Conservation (phyloP, 2,888 invertebrate species). For the Clanis bilineata region DNA sequence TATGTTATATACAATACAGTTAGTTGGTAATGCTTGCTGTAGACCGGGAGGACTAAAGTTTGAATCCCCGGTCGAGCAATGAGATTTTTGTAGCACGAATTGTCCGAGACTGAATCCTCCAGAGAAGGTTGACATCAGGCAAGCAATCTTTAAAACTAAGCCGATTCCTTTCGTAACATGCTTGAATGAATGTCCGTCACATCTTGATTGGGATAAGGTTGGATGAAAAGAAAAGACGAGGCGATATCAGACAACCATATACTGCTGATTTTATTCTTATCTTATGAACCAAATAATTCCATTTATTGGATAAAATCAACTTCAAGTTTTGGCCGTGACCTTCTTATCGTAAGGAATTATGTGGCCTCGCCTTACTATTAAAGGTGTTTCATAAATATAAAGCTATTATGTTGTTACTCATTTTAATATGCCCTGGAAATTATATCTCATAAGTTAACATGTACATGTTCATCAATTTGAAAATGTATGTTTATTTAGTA, state of each 20-base stretch:
- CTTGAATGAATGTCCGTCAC: no score
- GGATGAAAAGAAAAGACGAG: not conserved
- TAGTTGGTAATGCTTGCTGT: no score
- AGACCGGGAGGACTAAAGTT: no score
- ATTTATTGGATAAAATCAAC: not conserved
- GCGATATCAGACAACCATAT: no score
- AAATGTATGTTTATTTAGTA: not conserved
- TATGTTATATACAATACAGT: no score
- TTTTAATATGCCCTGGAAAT: not conserved
- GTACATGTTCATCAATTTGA: not conserved
- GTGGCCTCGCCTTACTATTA: conserved; percentile 20
- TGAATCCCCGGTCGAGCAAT: no score
- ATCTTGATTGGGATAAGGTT: no score
- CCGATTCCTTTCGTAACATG: no score
- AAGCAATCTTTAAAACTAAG: no score
- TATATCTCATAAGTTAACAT: not conserved
- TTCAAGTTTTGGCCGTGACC: conserved; percentile 32
- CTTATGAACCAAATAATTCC: not conserved
- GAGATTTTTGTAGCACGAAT: no score
- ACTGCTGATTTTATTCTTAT: not conserved
- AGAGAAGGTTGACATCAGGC: no score
- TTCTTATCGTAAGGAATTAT: conserved; percentile 29
- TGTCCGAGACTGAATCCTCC: no score
- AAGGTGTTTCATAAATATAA: conserved; percentile 32
- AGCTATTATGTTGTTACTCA: conserved; percentile 3